A percentile compares a stretch with the other conserved stretches of the same genome.
Evolutionary conservation across 2,888 invertebrate species (phyloP).

Genomic region (Limnephilus lunatus): DNA sequence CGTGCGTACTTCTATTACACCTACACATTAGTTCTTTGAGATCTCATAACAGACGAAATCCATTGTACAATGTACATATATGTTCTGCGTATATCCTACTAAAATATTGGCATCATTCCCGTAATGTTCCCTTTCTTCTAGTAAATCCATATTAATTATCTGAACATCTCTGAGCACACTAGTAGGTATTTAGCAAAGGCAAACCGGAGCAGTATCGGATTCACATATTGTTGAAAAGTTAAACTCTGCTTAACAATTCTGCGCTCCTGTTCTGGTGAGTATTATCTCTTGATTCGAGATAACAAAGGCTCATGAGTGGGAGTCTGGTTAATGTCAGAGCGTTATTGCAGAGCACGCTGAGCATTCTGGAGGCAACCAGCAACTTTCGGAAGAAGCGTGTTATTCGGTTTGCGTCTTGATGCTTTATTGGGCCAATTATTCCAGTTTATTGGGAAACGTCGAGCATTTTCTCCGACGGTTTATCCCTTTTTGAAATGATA

Average conservation of each 20-base stretch:
- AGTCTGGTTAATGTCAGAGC: not conserved
- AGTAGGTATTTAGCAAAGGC: not conserved
- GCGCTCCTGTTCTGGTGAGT: not conserved
- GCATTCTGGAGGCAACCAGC: not conserved
- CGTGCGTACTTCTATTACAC: not conserved
- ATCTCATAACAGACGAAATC: not conserved
- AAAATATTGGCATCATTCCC: not conserved
- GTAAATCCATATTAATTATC: constrained; percentile 3
- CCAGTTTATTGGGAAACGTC: not conserved
- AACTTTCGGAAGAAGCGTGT: constrained; percentile 2
- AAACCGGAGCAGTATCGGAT: not conserved
- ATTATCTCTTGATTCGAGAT: constrained; percentile 18
- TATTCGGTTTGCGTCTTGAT: not conserved
- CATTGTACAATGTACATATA: not conserved
- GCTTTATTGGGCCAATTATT: constrained; percentile 2
- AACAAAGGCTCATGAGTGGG: constrained; percentile 9
- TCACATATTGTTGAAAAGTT: constrained; percentile 47
- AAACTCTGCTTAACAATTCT: constrained; percentile 40
- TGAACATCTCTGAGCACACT: not conserved
- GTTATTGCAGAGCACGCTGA: not conserved
- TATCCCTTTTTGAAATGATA: not conserved
- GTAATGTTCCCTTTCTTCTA: not conserved
- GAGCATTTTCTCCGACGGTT: not conserved
- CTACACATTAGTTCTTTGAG: not conserved
- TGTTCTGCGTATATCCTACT: not conserved